Evolutionary conservation across 2,888 invertebrate genomes (phyloP).

Genomic region (Dasypogon diadema): DNA sequence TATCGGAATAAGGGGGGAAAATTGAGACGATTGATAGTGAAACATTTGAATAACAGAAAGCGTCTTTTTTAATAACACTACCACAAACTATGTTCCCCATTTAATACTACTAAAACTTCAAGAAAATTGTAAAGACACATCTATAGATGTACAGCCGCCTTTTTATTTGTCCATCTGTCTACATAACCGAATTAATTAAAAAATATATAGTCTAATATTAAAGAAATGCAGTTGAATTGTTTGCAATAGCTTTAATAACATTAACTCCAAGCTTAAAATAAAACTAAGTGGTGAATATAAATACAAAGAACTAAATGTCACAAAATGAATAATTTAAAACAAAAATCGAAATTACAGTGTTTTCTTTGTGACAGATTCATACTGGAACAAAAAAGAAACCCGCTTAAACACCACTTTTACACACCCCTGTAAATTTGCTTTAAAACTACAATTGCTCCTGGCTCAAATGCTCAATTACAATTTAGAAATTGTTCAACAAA

Average conservation of each 20-base stretch:
- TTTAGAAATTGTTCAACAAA: conserved; percentile 46
- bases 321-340: conserved; percentile 36
- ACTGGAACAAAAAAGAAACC: conserved; percentile 23
- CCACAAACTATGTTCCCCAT: no score
- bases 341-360: conserved; percentile 31
- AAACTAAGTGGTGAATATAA: conserved; percentile 47
- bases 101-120: no score
- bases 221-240: conserved; percentile 43
- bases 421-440: neutral
- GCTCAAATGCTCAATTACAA: conserved; percentile 36
- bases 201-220: conserved; percentile 27
- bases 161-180: conserved; percentile 30
- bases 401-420: conserved; percentile 22
- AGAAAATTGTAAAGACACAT: neutral
- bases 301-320: conserved; percentile 46
- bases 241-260: conserved; percentile 50
- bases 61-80: no score
- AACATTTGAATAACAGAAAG: no score
- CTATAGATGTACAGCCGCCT: conserved; percentile 14
- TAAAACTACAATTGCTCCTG: conserved; percentile 44
- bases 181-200: conserved; percentile 12
- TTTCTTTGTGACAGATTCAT: conserved; percentile 36
- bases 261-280: conserved; percentile 50
- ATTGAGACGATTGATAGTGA: no score
- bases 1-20: no score